These are phyloP conservation scores for Echeneis naucrates DNA, from an alignment of 2,797 vertebrate species.

Conservation along the genomic window DNA sequence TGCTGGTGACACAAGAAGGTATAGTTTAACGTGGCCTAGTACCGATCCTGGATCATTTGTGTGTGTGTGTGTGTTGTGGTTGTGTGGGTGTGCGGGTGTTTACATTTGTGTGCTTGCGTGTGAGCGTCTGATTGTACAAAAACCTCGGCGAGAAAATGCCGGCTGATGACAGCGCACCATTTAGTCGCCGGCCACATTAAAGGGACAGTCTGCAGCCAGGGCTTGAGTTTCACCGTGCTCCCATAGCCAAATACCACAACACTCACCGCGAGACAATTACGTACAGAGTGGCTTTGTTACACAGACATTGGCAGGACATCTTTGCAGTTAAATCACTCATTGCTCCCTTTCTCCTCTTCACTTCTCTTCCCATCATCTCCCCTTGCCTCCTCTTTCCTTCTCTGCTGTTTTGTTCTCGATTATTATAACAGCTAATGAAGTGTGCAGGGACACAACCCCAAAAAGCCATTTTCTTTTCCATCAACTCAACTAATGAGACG, in stretches of 20 bases:
- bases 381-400: slow-evolving; percentile 20
- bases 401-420: slow-evolving; percentile 56
- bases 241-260: slow-evolving; percentile 73
- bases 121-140: slow-evolving; percentile 69
- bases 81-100: slow-evolving; percentile 64
- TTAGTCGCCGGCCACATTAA: slow-evolving; percentile 76
- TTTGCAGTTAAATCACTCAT: slow-evolving; percentile 17
- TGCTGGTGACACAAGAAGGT: slow-evolving; percentile 28
- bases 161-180: slow-evolving; percentile 73
- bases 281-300: slow-evolving; percentile 72
- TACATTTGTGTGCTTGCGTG: slow-evolving; percentile 62
- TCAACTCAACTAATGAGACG: slow-evolving; percentile 62
- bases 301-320: slow-evolving; percentile 53
- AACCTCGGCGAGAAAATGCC: slow-evolving; percentile 61
- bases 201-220: slow-evolving; percentile 62
- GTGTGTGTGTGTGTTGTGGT: slow-evolving; percentile 58
- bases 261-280: slow-evolving; percentile 74
- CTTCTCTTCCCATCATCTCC: slow-evolving; percentile 35
- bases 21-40: slow-evolving; percentile 29
- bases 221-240: slow-evolving; percentile 69
- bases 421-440: slow-evolving; percentile 67
- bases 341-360: slow-evolving; percentile 44
- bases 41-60: slow-evolving; percentile 41
- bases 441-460: slow-evolving; percentile 69
- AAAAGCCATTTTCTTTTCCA: slow-evolving; percentile 79